Conservation (phyloP, 2,797 vertebrate genomes). For the Numenius phaeopus region DNA sequence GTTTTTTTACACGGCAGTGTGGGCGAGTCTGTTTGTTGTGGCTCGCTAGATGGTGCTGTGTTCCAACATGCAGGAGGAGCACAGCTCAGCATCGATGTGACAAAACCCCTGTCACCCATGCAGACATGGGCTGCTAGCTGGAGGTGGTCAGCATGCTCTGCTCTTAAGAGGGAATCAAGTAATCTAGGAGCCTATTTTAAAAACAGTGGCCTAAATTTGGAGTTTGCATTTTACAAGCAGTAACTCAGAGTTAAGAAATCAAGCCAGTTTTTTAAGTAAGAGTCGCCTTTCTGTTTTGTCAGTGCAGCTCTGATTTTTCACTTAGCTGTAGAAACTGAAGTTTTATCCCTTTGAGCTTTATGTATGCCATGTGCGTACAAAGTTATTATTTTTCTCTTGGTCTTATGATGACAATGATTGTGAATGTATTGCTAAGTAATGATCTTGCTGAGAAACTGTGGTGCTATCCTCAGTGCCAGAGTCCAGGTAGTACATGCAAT, state of each 20-base stretch:
- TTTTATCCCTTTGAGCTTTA: not conserved
- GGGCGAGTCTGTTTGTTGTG: fast-evolving
- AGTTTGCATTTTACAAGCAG: not conserved
- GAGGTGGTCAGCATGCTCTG: not conserved
- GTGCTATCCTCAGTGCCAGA: not conserved
- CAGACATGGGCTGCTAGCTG: not conserved
- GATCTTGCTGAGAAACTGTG: not conserved
- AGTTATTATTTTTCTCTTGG: not conserved
- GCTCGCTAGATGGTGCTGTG: slow-evolving; percentile 72
- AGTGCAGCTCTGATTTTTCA: not conserved
- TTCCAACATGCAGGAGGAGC: not conserved
- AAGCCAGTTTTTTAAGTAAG: not conserved
- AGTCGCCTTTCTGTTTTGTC: not conserved
- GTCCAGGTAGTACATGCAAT: not conserved
- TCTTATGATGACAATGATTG: not conserved
- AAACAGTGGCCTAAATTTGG: not conserved
- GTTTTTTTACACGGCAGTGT: fast-evolving
- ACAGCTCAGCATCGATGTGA: fast-evolving
- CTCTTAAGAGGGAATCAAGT: not conserved
- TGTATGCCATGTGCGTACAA: not conserved
- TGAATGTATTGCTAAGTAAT: not conserved
- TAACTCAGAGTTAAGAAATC: not conserved
- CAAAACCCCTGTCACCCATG: too few relatives aligned
- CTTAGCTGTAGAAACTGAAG: not conserved
- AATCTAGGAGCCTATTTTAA: not conserved